Percentiles rank a stretch among this genome's conserved stretches.
Conservation (phyloP, 1,140 invertebrate genomes). For the Leptoteleia sp. region DNA sequence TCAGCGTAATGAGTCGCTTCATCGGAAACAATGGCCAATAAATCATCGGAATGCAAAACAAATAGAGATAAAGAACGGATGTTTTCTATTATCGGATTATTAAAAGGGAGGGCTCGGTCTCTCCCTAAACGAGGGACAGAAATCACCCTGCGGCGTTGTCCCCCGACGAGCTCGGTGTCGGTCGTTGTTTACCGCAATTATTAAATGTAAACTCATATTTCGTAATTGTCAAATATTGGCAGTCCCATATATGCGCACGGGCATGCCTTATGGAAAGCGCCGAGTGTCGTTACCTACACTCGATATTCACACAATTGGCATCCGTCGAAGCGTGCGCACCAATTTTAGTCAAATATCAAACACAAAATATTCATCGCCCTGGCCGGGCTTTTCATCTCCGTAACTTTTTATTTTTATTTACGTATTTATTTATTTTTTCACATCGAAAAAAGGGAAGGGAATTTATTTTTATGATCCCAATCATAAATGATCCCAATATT, state of each 20-base stretch:
- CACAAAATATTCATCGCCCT: conserved; percentile 42
- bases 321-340: conserved; percentile 40
- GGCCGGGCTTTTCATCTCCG: too few relatives aligned
- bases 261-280: conserved; percentile 67
- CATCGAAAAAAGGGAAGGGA: too few relatives aligned
- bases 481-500: too few relatives aligned
- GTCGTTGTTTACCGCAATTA: conserved; percentile 79
- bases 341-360: conserved; percentile 52
- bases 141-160: conserved; percentile 34
- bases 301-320: conserved; percentile 61
- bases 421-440: neutral
- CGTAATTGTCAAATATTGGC: conserved; percentile 79
- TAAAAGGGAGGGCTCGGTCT: conserved; percentile 26
- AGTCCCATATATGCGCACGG: conserved; percentile 69
- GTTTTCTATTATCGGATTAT: conserved; percentile 56
- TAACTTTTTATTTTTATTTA: too few relatives aligned
- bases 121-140: conserved; percentile 34
- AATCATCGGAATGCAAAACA: conserved; percentile 44
- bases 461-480: too few relatives aligned
- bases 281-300: conserved; percentile 67
- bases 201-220: conserved; percentile 80
- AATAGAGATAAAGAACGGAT: conserved; percentile 50
- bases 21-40: conserved; percentile 40
- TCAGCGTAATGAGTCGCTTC: conserved; percentile 31
- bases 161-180: conserved; percentile 62